phyloP scores from a whole-genome alignment of 2,797 vertebrate genomes.

The Falco naumanni region DNA sequence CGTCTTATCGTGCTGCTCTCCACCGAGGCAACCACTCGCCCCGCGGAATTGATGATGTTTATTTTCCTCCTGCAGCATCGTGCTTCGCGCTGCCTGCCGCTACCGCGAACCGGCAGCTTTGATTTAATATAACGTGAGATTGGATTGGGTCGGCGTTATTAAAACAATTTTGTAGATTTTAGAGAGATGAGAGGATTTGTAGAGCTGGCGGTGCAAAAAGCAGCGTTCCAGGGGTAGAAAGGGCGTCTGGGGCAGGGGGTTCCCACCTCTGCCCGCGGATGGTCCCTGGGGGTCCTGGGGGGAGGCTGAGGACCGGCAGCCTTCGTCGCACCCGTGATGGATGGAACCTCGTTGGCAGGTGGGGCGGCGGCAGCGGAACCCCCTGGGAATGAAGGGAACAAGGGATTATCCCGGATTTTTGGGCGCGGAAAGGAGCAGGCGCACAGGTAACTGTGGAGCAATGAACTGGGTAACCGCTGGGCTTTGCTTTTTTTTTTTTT shows the following conservation, averaged over 20 bases:
- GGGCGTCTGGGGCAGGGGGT: too few species aligned
- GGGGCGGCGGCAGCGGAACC: not conserved
- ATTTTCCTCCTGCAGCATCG: not conserved
- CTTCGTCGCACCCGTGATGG: not conserved
- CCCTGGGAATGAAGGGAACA: not conserved
- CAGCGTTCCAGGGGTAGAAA: too few species aligned
- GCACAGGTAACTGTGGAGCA: not conserved
- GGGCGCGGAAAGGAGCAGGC: not conserved
- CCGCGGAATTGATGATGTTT: too few species aligned
- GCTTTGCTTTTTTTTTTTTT: too few species aligned
- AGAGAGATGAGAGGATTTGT: not conserved
- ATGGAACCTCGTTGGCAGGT: not conserved
- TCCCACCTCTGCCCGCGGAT: too few species aligned
- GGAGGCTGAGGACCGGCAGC: not conserved
- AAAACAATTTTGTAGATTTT: too few species aligned
- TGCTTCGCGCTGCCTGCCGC: not conserved
- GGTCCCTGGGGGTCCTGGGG: too few species aligned
- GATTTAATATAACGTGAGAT: too few species aligned
- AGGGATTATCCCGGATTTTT: not conserved
- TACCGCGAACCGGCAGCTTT: too few species aligned
- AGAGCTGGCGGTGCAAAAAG: not conserved
- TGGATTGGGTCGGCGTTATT: too few species aligned
- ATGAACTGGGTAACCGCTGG: not conserved
- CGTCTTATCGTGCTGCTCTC: not conserved
- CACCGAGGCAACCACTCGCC: not conserved